Evolutionary conservation across 2,113 vertebrate genomes (phyloP).

Genomic region (Axis porcinus): DNA sequence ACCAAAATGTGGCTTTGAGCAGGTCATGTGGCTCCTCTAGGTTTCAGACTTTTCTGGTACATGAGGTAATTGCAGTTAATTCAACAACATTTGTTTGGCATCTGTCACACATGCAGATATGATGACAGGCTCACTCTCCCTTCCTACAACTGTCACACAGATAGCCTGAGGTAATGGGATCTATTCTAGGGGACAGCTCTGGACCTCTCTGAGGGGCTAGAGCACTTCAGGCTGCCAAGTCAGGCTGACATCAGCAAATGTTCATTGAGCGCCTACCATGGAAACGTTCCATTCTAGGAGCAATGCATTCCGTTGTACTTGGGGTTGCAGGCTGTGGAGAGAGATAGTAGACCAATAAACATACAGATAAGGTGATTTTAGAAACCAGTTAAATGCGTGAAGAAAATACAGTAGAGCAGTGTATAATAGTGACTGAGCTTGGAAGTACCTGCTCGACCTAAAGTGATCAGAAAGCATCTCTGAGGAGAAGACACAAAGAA

Average conservation of each 20-base stretch:
- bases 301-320: background rate
- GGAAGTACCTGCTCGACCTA: background rate
- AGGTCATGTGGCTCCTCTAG: background rate
- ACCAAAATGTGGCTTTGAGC: background rate
- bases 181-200: background rate
- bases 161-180: background rate
- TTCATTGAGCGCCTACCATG: background rate
- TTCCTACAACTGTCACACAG: background rate
- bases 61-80: background rate
- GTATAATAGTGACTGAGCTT: background rate
- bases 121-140: background rate
- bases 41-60: background rate
- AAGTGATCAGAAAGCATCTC: background rate
- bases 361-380: background rate
- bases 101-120: background rate
- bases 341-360: background rate
- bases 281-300: background rate
- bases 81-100: background rate
- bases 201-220: background rate
- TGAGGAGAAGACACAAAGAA: background rate
- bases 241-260: background rate
- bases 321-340: fast-evolving
- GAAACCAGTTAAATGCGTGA: background rate
- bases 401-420: background rate
- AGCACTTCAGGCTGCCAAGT: background rate